Evolutionary conservation across 2,888 invertebrate genomes (phyloP), one percentile per base, ranked within the genome.

Genomic region (Tridacna gigas): DNA sequence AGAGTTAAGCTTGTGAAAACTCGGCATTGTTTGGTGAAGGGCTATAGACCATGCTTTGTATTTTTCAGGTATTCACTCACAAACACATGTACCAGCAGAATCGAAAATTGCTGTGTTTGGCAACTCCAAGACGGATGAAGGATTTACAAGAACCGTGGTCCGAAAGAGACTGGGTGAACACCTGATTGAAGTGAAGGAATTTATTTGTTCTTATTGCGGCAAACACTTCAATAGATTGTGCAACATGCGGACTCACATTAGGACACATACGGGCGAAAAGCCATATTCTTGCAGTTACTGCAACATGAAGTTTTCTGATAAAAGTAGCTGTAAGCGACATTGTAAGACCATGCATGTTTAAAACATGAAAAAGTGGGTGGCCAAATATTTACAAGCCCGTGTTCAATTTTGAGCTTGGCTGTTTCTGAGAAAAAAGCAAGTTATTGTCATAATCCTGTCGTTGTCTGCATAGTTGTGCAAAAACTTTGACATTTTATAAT

Each of bases 171-270:
- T 67, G 18, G 67, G 13, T 18, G 67, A 45, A 45, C 9, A 67
- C n/a, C 45, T 67, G 4, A n/a, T 67, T 45, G 45, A 67, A 67
- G 26, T 67, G 20, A 67, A 67, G 67, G 67, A 67, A n/a, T 67
- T 45, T n/a, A 26, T 20, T 15, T 67, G 67, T 45, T 67, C 45
- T 37, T 67, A 45, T 45, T 45, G 67, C 45, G 67, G 67, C 12
- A 15, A 45, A 45, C 28, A 67, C 45, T 67, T 67, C 28, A 26
- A 45, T 45, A 37, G 28, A 11, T 13, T 45, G 15, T 45, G n/a
- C 18, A 74, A 74, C 60, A 74, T 74, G 74, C 60, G 74, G 28
- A 74, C 56, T 25, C 74, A 74, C 28, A 25, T 74, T n/a, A 51
- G 74, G 9, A 67, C 45, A 15, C 67, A 67, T 45, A 67, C 67